Conservation (phyloP, 2,888 invertebrate genomes). For the Hirtodrosophila trivittata region DNA sequence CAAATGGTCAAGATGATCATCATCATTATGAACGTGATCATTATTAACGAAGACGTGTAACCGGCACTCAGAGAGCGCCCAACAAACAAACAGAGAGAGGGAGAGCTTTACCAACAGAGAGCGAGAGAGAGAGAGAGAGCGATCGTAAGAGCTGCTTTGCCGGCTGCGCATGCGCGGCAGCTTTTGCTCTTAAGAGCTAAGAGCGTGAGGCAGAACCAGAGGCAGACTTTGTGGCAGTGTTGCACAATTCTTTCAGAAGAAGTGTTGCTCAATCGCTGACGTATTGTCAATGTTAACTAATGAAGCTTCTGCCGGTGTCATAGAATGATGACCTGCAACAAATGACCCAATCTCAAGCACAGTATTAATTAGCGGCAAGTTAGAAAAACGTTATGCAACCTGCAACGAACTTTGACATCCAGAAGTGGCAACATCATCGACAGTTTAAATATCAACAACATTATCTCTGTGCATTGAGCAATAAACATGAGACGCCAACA, state of each 20-base stretch:
- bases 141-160: constrained; percentile 34
- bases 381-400: constrained; percentile 35
- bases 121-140: constrained; percentile 7
- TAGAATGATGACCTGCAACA: constrained; percentile 29
- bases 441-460: constrained; percentile 66
- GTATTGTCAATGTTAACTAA: constrained; percentile 40
- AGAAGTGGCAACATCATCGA: constrained; percentile 9
- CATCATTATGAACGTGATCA: constrained; percentile 20
- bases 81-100: constrained; percentile 26
- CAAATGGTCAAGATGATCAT: constrained; percentile 67
- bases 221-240: background rate
- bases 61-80: constrained; percentile 29
- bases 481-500: constrained; percentile 14
- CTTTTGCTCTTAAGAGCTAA: constrained; percentile 37
- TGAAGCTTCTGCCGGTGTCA: constrained; percentile 22
- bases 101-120: constrained; percentile 2
- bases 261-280: constrained; percentile 21
- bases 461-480: constrained; percentile 50
- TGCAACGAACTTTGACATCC: constrained; percentile 59
- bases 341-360: constrained; percentile 19
- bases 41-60: constrained; percentile 30
- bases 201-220: background rate
- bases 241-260: constrained; percentile 3
- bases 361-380: constrained; percentile 59
- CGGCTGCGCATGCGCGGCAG: constrained; percentile 52